Evolutionary conservation across 2,888 invertebrate genomes (phyloP), one percentile per base, ranked within the genome.

Genomic region (Archips xylosteana): DNA sequence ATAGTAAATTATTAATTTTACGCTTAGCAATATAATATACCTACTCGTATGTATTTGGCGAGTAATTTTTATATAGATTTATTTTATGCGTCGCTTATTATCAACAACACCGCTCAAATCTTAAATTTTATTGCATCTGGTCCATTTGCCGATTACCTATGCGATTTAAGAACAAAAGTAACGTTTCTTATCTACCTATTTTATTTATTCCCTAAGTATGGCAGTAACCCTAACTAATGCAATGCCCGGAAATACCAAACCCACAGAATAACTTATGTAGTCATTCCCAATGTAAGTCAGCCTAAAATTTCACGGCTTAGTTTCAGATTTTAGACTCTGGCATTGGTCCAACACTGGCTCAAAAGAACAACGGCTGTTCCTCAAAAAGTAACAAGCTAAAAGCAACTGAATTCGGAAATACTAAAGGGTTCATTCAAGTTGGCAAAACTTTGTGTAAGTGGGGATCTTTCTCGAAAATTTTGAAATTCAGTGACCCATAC

Each of bases 251-350:
- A 39, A 0, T 39, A 39, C 39, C 39, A 39, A 39, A 39, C 39
- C n/a, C 13, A 12, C 57, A 32, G 12, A 32, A 57, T 32, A 57
- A 32, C 57, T 32, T 57, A 57, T 57, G 32, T 32, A 57, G 57
- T 54, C 5, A 15, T 49, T 8, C 5, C 9, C 15, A n/a, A 75
- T 64, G 78, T 79, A 77, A 78, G 77, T 78, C 75, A 76, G 76
- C 75, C 77, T 77, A 78, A 78, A 76, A 77, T 77, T 76, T 74
- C 80, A 70, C 74, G 70, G 79, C 76, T 80, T 80, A 79, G 80
- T 77, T 81, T 75, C 78, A 79, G 77, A 79, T 78, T 80, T 77
- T 71, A 76, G 75, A 63, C 71, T 67, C 75, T 80, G 81, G 81
- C 81, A 74, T 75, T 71, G 75, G 65, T 78, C 80, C 81, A 80